Base-by-base conservation (phyloP, 2,797 vertebrate genomes). In the Nothura maculosa region DNA sequence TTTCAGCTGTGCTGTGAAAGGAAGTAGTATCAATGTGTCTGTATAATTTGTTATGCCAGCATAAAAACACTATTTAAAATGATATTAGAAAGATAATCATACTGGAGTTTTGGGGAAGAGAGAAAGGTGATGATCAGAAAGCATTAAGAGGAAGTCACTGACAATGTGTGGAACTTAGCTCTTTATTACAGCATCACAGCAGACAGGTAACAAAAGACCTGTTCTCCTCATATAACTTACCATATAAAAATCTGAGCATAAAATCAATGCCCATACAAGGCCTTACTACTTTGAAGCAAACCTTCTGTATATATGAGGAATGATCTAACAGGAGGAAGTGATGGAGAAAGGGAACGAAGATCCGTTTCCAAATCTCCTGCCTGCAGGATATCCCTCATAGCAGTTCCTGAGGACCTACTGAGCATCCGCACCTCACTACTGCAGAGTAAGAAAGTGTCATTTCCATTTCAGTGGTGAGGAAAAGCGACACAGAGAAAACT, bases 81-180 rank as follows among this genome's bases (percentile, higher is more conserved):
- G 0, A 22, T 52, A 28, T 27, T 15, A 30, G n/a, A 45, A 64
- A 77, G 32, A 3, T 70, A 43, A 92, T 11, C 0, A 0, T 4
- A 18, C 5, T 12, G 20, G 50, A 55, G 7, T 36, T 70, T 92
- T 47, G 40, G 47, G 34, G 72, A 68, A 79, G 25, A n/a, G 2
- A 60, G 34, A 67, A 60, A 19, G 32, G 10, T 45, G 30, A 32
- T 16, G 9, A 5, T 57, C 13, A 77, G 27, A 55, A 70, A 85
- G 12, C 11, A 36, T 45, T 20, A 47, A 58, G 40, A 78, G 40
- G 32, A 75, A 50, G 27, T 8, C 61, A 22, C 4, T 47, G 58
- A 60, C 20, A 85, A 74, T 30, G 70, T 48, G 14, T 63, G 32
- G 27, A 47, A 5, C 12, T 42, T 70, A 82, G 21, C 28, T 5